Percentiles rank a stretch among this genome's conserved stretches.
Evolutionary conservation across 2,888 invertebrate species (phyloP).

Genomic region (Diogma glabrata): DNA sequence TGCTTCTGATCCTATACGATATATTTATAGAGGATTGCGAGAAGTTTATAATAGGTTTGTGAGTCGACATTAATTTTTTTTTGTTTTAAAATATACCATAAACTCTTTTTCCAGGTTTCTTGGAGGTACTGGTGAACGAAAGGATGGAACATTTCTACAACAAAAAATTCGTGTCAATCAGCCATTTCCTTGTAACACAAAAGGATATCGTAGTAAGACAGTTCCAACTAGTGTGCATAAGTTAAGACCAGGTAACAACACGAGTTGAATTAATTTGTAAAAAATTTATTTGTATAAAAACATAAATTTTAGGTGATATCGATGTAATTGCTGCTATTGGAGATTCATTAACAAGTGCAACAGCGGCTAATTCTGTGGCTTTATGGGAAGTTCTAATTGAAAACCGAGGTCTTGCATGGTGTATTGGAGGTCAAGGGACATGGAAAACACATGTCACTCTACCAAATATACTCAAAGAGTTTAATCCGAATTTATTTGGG

Average conservation of each 20-base stretch:
- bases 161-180: constrained; percentile 19
- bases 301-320: constrained; percentile 39
- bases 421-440: constrained; percentile 39
- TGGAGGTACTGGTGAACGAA: constrained; percentile 17
- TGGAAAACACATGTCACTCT: constrained; percentile 42
- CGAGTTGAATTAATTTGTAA: constrained; percentile 8
- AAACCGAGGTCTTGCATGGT: constrained; percentile 39
- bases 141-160: constrained; percentile 24
- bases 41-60: constrained; percentile 19
- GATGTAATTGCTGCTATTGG: constrained; percentile 47
- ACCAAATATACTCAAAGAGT: constrained; percentile 48
- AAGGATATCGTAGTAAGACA: constrained; percentile 26
- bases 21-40: constrained; percentile 19
- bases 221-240: constrained; percentile 42
- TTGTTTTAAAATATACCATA: neutral
- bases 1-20: constrained; percentile 18
- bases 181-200: constrained; percentile 33
- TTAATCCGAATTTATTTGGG: constrained; percentile 50
- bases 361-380: constrained; percentile 39
- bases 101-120: constrained; percentile 16
- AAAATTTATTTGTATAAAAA: neutral
- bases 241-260: constrained; percentile 38
- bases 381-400: constrained; percentile 37
- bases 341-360: constrained; percentile 47
- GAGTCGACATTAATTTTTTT: neutral